Percentiles rank a stretch among this genome's conserved stretches.
phyloP scores from a whole-genome alignment of 1,140 invertebrate genomes.

The Rhagoletis pomonella region DNA sequence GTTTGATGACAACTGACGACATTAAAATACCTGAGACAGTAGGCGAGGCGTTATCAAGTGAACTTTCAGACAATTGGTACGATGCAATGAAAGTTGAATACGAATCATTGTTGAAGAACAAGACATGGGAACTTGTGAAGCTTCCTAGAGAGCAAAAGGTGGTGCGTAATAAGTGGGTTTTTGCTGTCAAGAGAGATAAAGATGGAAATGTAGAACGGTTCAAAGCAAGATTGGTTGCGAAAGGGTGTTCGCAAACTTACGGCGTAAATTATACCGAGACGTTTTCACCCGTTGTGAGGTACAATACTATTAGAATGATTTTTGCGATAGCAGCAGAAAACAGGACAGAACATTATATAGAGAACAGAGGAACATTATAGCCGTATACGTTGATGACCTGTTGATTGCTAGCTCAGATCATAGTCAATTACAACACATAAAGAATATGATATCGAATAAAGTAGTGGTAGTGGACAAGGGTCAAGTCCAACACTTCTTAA shows the following conservation, averaged over 20 bases:
- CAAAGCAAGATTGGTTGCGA: conserved; percentile 73
- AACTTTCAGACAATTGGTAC: conserved; percentile 52
- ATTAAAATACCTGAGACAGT: conserved; percentile 29
- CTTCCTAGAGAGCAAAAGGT: conserved; percentile 52
- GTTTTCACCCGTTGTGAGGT: conserved; percentile 68
- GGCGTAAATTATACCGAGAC: conserved; percentile 72
- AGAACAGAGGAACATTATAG: too few species aligned
- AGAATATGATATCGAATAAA: too few species aligned
- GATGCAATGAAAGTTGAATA: conserved; percentile 57
- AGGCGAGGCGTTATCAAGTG: conserved; percentile 24
- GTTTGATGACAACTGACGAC: not conserved
- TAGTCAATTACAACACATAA: too few species aligned
- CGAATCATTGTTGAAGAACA: conserved; percentile 54
- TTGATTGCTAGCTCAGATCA: not conserved
- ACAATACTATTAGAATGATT: conserved; percentile 61
- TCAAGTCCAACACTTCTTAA: too few species aligned
- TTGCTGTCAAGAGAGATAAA: conserved; percentile 62
- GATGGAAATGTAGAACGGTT: conserved; percentile 59
- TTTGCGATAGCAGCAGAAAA: not conserved
- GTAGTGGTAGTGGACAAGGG: too few species aligned
- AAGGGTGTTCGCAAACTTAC: conserved; percentile 66
- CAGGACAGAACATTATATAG: conserved; percentile 53
- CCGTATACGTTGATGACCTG: conserved; percentile 49
- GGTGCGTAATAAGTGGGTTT: conserved; percentile 59
- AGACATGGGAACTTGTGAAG: conserved; percentile 57